Evolutionary conservation across 2,113 vertebrate species (phyloP), one percentile per base, ranked within the genome.

Genomic region (Azemiops feae): DNA sequence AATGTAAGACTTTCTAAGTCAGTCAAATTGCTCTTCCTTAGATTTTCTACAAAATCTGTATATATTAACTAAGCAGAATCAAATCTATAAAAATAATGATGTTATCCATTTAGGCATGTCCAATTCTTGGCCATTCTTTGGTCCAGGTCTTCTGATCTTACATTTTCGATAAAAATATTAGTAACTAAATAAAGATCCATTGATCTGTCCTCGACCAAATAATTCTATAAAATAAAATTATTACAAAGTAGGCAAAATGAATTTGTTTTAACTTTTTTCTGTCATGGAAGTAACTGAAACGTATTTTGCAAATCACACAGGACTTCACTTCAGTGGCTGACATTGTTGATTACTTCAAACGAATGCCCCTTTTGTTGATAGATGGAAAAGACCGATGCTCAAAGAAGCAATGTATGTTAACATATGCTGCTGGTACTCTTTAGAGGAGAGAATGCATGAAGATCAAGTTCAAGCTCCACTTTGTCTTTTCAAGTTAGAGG

Each of bases 291-390:
- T 92, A 55, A 90, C 1, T 1, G 5, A 20, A 88, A 91, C 11
- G 7, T 92, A 23, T 69, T 93, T 47, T 96, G 95, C 96, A 27
- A n/a, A 89, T 87, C 87, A 94, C 92, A 91, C 96, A 98, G 98
- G 98, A 97, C 57, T 99, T 99, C 95, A 90, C 96, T 2, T 98
- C 98, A 20, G 99, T 99, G 93, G 96, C 96, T 43, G 98, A 97
- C 74, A 99, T 99, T 89, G 98, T 99, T 91, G 96, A 96, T 34
- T 98, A 98, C 95, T 98, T 99, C 97, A 98, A 96, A 92, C 98
- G 98, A 94, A 98, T 97, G 95, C 98, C 99, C 2, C 98, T 99
- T 95, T 97, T 99, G 87, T 98, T 99, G 94, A 99, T 99, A 53
- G 99, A 99, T 93, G 98, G 99, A 52, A 99, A 99, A 93, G 98